A percentile compares a stretch with the other conserved stretches of the same genome.
Evolutionary conservation across 1,140 invertebrate species (phyloP).

Genomic region (Drosophila arawakana): DNA sequence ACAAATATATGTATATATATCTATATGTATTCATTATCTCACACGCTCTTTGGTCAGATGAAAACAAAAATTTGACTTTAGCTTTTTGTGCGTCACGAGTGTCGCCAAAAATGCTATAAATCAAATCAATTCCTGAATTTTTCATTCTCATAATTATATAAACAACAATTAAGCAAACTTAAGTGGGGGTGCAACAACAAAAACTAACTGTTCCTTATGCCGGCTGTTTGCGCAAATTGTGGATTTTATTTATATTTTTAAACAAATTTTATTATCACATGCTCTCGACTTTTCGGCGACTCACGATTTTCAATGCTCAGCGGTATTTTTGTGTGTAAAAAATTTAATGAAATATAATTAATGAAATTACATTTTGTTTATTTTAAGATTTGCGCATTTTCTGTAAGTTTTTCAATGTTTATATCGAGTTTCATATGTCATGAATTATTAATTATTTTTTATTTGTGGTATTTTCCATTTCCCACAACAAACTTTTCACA

Average conservation of each 20-base stretch:
- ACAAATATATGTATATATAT: not conserved
- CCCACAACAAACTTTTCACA: conserved; percentile 8
- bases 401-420: conserved; percentile 5
- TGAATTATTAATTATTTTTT: conserved; percentile 6
- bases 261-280: conserved; percentile 32
- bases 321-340: conserved; percentile 1
- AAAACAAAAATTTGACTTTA: conserved; percentile 7
- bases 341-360: not conserved
- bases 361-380: conserved; percentile 19
- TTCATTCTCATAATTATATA: conserved; percentile 13
- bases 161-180: conserved; percentile 11
- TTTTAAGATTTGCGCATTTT: conserved; percentile 17
- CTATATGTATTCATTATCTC: not conserved
- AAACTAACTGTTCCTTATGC: conserved; percentile 22
- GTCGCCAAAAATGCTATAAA: conserved; percentile 13
- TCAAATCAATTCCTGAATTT: conserved; percentile 13
- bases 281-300: not conserved
- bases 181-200: conserved; percentile 1
- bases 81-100: conserved; percentile 24
- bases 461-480: conserved; percentile 10
- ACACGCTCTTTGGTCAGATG: conserved; percentile 18
- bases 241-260: conserved; percentile 9
- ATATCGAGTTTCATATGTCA: conserved; percentile 17
- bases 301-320: conserved; percentile 25
- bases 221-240: conserved; percentile 30